Base-by-base conservation (phyloP, 2,797 vertebrate species). In the Hypotaenidia philippensis region DNA sequence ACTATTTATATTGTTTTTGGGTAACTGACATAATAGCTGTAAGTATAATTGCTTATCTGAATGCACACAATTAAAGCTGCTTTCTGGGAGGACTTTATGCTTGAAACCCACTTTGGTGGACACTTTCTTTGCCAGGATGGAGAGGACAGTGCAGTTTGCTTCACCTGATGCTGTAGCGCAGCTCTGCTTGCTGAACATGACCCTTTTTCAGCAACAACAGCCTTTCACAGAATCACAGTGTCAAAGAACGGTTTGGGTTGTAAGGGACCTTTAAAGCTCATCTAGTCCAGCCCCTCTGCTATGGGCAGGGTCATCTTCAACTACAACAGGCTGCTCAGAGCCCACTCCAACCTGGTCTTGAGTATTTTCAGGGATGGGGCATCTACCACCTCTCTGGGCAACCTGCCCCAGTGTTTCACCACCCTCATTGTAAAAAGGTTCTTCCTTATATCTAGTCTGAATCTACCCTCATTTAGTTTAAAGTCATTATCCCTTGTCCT, bases 21-120 rank as follows among this genome's bases (percentile, higher is more conserved):
- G 50, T 94, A 92, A 96, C 93, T 59, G 76, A 63, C 89, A 91
- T 93, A 93, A 94, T 85, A 91, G 95, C 86, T 75, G 68, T 56
- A 82, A 84, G 63, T 89, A 80, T 84, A 91, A 94, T 94, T 94
- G 68, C 85, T 76, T 94, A 68, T 91, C 63, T 91, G 83, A 96
- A 96, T 94, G 75, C 88, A 78, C 41, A 82, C 83, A 87, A 94
- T 96, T 94, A 89, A 89, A 94, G 59, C 78, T 94, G 57, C 90
- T 95, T 96, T 90, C 59, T 63, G 40, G n/a, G 77, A 87, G 70
- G 40, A 71, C 44, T 89, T 84, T 60, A 27, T 77, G 60, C 34
- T 89, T 87, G 45, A 87, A 76, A 88, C 57, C 14, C 53, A 55
- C 16, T 92, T 87, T n/a, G 20, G 57, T 59, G 53, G 65, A 59